phyloP scores from a whole-genome alignment of 2,797 vertebrate genomes.

The Thripadectes ignobilis region DNA sequence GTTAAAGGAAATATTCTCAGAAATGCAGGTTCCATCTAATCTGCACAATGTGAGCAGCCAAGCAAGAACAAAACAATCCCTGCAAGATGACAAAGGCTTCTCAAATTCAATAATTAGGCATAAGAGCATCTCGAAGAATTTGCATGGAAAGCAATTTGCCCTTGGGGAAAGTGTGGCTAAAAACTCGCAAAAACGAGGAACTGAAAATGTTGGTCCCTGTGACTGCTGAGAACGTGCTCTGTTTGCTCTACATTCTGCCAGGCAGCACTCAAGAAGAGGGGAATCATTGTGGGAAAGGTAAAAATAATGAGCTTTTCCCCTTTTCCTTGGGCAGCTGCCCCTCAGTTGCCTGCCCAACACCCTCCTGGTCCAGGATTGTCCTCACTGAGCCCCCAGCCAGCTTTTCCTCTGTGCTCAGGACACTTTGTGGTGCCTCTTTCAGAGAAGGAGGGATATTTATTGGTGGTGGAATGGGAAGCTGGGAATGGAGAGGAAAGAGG shows the following conservation, averaged over 20 bases:
- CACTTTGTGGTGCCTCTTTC: neutral
- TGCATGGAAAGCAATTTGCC: neutral
- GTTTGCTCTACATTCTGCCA: neutral
- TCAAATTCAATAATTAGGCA: constrained; percentile 51
- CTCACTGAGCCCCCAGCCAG: neutral
- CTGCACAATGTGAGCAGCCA: constrained; percentile 33
- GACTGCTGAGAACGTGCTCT: fast-evolving
- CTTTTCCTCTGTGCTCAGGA: neutral
- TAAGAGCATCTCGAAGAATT: constrained; percentile 31
- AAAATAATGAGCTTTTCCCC: neutral
- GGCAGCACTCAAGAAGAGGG: neutral
- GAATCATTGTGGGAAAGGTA: neutral
- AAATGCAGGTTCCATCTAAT: constrained; percentile 48
- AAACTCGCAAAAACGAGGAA: constrained; percentile 10
- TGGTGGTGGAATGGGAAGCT: neutral
- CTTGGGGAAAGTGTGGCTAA: constrained; percentile 22
- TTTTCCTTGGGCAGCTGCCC: neutral
- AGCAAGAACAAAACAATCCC: constrained; percentile 51
- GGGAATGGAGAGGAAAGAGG: neutral
- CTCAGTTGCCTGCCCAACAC: neutral
- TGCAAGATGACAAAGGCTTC: constrained; percentile 56
- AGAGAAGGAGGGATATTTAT: neutral
- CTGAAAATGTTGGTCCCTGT: neutral
- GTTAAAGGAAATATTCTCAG: constrained; percentile 40
- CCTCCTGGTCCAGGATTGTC: neutral